Conservation (phyloP, 2,113 vertebrate species). For the Parus major region DNA sequence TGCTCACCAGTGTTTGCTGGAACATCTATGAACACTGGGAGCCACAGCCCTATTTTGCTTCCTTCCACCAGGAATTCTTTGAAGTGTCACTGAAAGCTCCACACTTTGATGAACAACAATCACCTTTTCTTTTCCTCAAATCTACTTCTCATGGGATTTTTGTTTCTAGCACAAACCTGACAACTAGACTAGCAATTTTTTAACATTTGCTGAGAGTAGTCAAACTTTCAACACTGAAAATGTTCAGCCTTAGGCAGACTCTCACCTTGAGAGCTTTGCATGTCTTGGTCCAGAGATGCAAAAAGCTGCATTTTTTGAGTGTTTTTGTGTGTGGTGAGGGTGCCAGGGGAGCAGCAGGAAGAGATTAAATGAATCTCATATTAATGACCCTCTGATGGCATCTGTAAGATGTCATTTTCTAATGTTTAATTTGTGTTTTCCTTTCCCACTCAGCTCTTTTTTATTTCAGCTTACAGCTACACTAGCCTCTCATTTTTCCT, state of each 20-base stretch:
- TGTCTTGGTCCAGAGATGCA: neutral
- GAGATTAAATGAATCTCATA: neutral
- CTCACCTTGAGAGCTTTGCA: slow-evolving; percentile 14
- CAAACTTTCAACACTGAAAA: neutral
- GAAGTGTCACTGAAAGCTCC: neutral
- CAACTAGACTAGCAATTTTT: neutral
- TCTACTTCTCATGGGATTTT: neutral
- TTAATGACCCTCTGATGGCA: neutral
- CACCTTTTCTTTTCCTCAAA: neutral
- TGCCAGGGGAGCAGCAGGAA: neutral
- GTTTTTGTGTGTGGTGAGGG: fast-evolving
- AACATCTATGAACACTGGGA: neutral
- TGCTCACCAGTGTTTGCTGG: neutral
- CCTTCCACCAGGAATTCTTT: neutral
- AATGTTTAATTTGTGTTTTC: neutral
- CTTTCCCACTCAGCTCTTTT: neutral
- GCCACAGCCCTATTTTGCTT: neutral
- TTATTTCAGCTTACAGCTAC: neutral
- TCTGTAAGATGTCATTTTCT: neutral
- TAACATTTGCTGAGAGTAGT: neutral
- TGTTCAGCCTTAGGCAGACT: neutral
- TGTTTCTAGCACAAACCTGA: neutral
- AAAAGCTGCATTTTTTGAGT: neutral
- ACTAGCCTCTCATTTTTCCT: neutral
- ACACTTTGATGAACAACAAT: neutral